Percentiles rank a stretch among this genome's conserved stretches.
These are phyloP conservation scores for Hydrozoanthus tunicans DNA, from an alignment of 64 coral and sea anemone species.

Conservation along the genomic window DNA sequence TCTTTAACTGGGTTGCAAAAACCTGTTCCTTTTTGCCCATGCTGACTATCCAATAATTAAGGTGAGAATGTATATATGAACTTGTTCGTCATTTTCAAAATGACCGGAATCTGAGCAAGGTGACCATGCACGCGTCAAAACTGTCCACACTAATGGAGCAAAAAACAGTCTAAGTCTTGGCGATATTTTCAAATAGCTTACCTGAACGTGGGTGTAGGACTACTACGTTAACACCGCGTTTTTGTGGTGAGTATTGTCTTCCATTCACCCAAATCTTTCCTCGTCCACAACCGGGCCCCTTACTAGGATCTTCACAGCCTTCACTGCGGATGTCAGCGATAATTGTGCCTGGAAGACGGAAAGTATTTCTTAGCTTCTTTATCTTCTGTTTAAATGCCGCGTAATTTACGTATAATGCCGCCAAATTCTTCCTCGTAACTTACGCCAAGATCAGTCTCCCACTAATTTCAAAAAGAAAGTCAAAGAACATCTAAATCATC, in stretches of 20 bases:
- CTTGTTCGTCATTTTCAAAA: too few relatives aligned
- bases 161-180: neutral
- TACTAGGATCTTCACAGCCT: slow-evolving; percentile 32
- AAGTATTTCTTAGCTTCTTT: neutral
- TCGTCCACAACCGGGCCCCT: slow-evolving; percentile 39
- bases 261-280: slow-evolving; percentile 51
- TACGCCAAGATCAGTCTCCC: too few relatives aligned
- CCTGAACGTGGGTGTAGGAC: neutral
- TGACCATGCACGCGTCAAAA: too few relatives aligned
- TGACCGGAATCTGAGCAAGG: too few relatives aligned
- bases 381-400: neutral
- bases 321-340: slow-evolving; percentile 41
- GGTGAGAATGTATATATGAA: too few relatives aligned
- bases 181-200: neutral
- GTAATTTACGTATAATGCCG: too few relatives aligned
- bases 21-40: too few relatives aligned
- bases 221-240: slow-evolving; percentile 28
- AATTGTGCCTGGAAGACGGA: slow-evolving; percentile 27
- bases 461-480: too few relatives aligned
- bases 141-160: neutral
- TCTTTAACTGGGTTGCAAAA: too few relatives aligned
- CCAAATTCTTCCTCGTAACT: too few relatives aligned
- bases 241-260: slow-evolving; percentile 10
- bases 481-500: too few relatives aligned
- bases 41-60: too few relatives aligned